These are phyloP conservation scores for Aricia artaxerxes DNA, from an alignment of 2,888 invertebrate species.

Conservation along the genomic window DNA sequence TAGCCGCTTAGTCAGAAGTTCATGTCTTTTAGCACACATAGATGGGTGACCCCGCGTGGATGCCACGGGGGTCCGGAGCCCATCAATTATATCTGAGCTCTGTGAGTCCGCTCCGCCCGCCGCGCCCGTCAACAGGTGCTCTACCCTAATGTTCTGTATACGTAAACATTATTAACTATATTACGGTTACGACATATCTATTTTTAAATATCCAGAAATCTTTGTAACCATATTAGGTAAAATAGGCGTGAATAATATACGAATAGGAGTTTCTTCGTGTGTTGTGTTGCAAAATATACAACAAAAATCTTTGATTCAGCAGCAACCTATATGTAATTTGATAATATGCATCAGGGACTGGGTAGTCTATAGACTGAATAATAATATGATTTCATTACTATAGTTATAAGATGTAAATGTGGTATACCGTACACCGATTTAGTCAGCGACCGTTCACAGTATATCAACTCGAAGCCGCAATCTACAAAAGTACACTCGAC, in stretches of 20 bases:
- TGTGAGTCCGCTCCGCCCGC: slow-evolving; percentile 43
- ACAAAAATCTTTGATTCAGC: too few relatives aligned
- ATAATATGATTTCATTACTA: background rate
- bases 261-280: background rate
- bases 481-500: background rate
- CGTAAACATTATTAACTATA: slow-evolving; percentile 2
- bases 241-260: background rate
- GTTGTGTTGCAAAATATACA: too few relatives aligned
- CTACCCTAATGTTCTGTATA: slow-evolving; percentile 32
- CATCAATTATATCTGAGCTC: slow-evolving; percentile 58
- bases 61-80: slow-evolving; percentile 59
- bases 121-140: slow-evolving; percentile 64
- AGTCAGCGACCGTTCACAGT: background rate
- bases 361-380: too few relatives aligned
- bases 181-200: background rate
- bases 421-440: too few relatives aligned
- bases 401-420: background rate
- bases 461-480: background rate
- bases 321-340: too few relatives aligned
- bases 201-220: background rate
- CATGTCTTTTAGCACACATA: background rate
- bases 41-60: slow-evolving; percentile 9
- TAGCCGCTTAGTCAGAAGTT: background rate
- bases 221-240: background rate
- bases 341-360: too few relatives aligned